These are phyloP conservation scores for Bufotes viridis DNA, from an alignment of 2,797 vertebrate species.

Conservation along the genomic window DNA sequence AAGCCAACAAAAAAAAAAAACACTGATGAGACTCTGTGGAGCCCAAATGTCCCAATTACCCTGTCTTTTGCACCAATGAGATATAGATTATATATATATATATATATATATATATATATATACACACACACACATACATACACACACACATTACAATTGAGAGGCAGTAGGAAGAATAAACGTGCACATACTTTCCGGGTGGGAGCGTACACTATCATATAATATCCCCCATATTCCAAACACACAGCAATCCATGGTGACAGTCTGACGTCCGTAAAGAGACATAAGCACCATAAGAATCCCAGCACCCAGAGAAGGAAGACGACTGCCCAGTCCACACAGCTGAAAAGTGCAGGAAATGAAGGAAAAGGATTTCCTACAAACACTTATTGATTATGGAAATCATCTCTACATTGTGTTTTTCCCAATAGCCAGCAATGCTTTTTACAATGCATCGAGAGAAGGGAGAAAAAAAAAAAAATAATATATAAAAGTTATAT, in stretches of 20 bases:
- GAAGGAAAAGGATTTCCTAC: slow-evolving; percentile 54
- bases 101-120: not conserved
- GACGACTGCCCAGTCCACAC: slow-evolving; percentile 14
- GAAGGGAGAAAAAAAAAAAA: not conserved
- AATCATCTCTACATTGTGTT: slow-evolving; percentile 39
- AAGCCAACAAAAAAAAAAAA: not conserved
- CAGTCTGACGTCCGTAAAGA: slow-evolving; percentile 21
- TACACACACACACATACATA: not conserved
- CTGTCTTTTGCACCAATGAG: not conserved
- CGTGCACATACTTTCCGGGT: slow-evolving; percentile 14
- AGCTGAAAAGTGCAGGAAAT: slow-evolving; percentile 58
- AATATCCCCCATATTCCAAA: slow-evolving; percentile 21
- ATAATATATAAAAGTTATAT: slow-evolving; percentile 20
- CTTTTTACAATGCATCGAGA: slow-evolving; percentile 7
- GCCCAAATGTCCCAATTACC: not conserved
- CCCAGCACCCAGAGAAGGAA: slow-evolving; percentile 5
- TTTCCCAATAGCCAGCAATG: slow-evolving; percentile 24
- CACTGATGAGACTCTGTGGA: not conserved
- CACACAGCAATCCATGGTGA: slow-evolving; percentile 23
- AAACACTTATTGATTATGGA: slow-evolving; percentile 60
- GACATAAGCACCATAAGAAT: slow-evolving; percentile 25
- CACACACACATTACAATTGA: not conserved
- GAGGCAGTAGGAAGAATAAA: not conserved
- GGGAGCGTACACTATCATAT: not conserved
- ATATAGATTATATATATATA: not conserved